Conservation (phyloP, 2,888 invertebrate genomes). For the Athalia rosae region DNA sequence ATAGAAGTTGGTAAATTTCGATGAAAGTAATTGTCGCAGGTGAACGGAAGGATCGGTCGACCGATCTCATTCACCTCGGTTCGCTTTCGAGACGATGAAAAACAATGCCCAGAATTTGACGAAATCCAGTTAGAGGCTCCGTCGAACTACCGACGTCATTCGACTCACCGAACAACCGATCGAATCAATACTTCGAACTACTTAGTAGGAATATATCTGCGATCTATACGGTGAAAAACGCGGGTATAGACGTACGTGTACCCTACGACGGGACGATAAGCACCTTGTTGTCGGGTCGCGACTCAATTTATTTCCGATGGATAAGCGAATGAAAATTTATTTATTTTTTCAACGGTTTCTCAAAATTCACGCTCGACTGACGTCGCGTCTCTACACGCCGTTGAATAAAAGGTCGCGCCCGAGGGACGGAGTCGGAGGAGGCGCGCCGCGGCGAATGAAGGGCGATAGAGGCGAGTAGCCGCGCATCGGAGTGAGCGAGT, state of each 20-base stretch:
- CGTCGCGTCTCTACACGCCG: constrained; percentile 1
- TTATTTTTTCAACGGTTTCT: neutral
- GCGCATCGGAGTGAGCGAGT: neutral
- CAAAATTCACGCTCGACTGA: constrained; percentile 6
- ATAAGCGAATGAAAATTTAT: neutral
- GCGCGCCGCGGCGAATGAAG: neutral
- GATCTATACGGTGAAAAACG: neutral
- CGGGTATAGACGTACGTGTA: neutral
- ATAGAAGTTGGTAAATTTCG: no score
- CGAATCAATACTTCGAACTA: no score
- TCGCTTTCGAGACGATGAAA: no score
- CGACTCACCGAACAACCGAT: no score
- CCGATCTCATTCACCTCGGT: no score
- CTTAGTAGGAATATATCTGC: no score
- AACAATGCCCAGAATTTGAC: no score
- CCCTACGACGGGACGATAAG: neutral
- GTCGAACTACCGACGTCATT: no score
- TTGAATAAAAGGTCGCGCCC: neutral
- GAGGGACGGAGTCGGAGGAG: neutral
- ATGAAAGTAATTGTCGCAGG: no score
- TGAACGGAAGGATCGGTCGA: no score
- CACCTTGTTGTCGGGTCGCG: neutral
- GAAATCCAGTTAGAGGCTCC: no score
- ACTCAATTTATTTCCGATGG: constrained; percentile 23
- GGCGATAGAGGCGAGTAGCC: neutral